These are phyloP conservation scores for Gambelia wislizenii DNA, from an alignment of 2,797 vertebrate genomes.

Conservation along the genomic window DNA sequence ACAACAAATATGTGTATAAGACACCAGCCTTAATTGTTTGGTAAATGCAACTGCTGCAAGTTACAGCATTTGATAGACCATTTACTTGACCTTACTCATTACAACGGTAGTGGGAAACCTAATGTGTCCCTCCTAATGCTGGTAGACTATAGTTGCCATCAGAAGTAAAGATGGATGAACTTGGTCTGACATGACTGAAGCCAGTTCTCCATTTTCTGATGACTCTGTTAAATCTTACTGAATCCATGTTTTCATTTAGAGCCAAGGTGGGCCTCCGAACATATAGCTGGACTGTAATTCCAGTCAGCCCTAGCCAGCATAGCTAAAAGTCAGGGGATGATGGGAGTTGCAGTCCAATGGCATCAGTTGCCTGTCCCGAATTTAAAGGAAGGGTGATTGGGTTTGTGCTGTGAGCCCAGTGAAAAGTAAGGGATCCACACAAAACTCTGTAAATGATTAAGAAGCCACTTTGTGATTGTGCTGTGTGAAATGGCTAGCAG, in stretches of 20 bases:
- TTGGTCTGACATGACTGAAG: not conserved
- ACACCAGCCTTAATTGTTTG: not conserved
- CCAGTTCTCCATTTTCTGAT: not conserved
- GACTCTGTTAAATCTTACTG: not conserved
- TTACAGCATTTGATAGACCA: too few relatives aligned
- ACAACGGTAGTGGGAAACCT: not conserved
- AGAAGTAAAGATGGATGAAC: too few relatives aligned
- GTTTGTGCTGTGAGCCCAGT: not conserved
- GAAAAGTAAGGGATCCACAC: not conserved
- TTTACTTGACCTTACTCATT: not conserved
- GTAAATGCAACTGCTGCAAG: not conserved
- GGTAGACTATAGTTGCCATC: too few relatives aligned
- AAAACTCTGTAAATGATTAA: not conserved
- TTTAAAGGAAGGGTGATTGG: not conserved
- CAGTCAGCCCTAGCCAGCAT: not conserved
- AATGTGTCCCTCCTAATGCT: not conserved
- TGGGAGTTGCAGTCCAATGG: not conserved
- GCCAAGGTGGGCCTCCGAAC: too few relatives aligned
- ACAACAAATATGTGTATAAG: not conserved
- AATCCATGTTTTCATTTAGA: not conserved
- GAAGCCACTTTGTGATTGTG: too few relatives aligned
- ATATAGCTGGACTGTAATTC: too few relatives aligned
- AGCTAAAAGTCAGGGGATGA: not conserved
- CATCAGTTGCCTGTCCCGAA: too few relatives aligned
- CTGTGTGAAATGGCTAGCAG: not conserved